Percentiles rank a stretch among this genome's conserved stretches.
Conservation (phyloP, 2,113 vertebrate species). For the Anarhynchus alexandrinus region DNA sequence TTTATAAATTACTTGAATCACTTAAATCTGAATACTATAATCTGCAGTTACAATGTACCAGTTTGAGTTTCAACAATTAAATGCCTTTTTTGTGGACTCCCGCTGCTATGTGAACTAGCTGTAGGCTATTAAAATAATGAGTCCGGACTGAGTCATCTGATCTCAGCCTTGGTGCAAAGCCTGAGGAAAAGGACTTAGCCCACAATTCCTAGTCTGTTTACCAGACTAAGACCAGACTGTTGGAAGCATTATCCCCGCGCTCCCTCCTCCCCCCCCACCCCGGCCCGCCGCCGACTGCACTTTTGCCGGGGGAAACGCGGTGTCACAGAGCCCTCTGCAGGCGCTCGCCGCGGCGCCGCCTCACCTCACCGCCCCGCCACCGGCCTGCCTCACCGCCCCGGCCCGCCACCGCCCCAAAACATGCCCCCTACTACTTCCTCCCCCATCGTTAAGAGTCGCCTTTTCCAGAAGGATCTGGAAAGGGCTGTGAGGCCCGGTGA, state of each 20-base stretch:
- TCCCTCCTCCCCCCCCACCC: conserved; percentile 54
- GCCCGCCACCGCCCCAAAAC: background rate
- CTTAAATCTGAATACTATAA: conserved; percentile 70
- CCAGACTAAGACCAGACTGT: conserved; percentile 69
- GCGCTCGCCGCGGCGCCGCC: background rate
- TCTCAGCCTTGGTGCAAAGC: conserved; percentile 76
- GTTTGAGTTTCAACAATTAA: conserved; percentile 79
- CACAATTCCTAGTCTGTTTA: conserved; percentile 81
- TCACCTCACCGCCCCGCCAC: background rate
- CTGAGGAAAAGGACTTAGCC: conserved; percentile 70
- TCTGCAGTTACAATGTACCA: conserved; percentile 68
- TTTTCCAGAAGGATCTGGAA: background rate
- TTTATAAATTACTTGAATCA: conserved; percentile 79
- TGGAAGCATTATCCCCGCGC: conserved; percentile 33
- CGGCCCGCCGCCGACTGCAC: background rate
- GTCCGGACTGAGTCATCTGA: conserved; percentile 77
- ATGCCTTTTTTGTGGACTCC: conserved; percentile 78
- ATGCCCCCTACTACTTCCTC: accelerated
- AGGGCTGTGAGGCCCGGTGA: no score
- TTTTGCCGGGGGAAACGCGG: conserved; percentile 10
- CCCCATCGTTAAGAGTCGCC: accelerated
- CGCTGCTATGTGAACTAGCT: conserved; percentile 77
- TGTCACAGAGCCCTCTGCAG: conserved; percentile 80
- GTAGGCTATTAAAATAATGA: conserved; percentile 82
- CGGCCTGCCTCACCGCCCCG: background rate